Evolutionary conservation across 2,113 vertebrate genomes (phyloP).

Genomic region (Hypomesus transpacificus): DNA sequence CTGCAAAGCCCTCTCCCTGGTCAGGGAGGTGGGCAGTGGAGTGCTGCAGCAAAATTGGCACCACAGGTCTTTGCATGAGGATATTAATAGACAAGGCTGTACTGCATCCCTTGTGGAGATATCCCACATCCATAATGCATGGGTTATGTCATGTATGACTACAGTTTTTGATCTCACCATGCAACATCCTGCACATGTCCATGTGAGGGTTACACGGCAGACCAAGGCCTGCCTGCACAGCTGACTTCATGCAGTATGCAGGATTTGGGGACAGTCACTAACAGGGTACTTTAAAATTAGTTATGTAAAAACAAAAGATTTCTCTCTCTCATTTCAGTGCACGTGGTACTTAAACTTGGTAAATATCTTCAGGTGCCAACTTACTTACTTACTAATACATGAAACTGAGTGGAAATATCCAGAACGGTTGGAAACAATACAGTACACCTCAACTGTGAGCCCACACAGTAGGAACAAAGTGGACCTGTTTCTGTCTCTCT

Average conservation of each 20-base stretch:
- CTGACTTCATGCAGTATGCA: background rate
- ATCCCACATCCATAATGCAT: slow-evolving; percentile 42
- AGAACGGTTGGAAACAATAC: no score
- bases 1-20: slow-evolving; percentile 27
- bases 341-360: no score
- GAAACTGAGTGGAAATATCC: no score
- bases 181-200: slow-evolving; percentile 11
- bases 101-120: slow-evolving; percentile 10
- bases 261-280: background rate
- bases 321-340: no score
- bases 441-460: background rate
- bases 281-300: background rate
- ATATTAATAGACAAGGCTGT: slow-evolving; percentile 60
- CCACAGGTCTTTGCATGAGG: slow-evolving; percentile 40
- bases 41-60: slow-evolving; percentile 43
- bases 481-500: background rate
- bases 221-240: background rate
- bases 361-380: no score
- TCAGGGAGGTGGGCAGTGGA: slow-evolving; percentile 42
- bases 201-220: slow-evolving; percentile 4
- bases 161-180: slow-evolving; percentile 18
- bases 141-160: slow-evolving; percentile 25
- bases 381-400: no score
- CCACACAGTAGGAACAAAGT: no score
- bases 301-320: no score